These are phyloP conservation scores for Meteorus colon DNA, from an alignment of 2,888 invertebrate genomes.

Conservation along the genomic window DNA sequence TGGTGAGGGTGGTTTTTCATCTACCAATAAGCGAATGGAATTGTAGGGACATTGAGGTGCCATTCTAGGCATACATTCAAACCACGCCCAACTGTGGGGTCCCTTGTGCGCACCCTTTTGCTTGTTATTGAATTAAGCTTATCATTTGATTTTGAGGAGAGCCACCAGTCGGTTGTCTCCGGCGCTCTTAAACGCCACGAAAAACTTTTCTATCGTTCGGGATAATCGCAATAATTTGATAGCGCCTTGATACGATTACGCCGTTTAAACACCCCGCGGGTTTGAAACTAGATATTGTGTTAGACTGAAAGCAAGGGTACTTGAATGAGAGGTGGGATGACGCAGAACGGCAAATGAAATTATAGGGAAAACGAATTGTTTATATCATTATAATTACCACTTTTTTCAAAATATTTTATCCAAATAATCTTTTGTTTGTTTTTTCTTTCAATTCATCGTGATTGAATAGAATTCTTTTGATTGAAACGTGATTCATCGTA, in stretches of 20 bases:
- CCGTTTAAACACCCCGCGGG: conserved; percentile 62
- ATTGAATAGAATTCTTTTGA: not conserved
- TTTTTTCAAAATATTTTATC: not conserved
- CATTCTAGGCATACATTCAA: conserved; percentile 36
- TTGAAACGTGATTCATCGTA: not conserved
- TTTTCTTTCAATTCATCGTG: not conserved
- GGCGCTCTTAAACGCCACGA: conserved; percentile 71
- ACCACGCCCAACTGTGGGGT: conserved; percentile 42
- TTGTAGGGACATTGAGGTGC: conserved; percentile 35
- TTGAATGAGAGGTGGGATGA: conserved; percentile 32
- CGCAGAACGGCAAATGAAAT: conserved; percentile 34
- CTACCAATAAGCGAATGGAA: conserved; percentile 49
- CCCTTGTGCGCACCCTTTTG: conserved; percentile 55
- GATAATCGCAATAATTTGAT: conserved; percentile 73
- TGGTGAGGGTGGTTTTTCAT: conserved; percentile 47
- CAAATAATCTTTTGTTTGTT: not conserved
- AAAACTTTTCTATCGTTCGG: conserved; percentile 69
- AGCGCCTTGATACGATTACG: conserved; percentile 70
- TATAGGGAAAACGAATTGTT: conserved; percentile 15
- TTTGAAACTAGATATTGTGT: conserved; percentile 29
- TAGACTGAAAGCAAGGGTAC: conserved; percentile 45
- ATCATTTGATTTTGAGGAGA: conserved; percentile 74
- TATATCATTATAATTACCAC: not conserved
- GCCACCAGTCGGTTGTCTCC: conserved; percentile 72
- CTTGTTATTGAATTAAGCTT: conserved; percentile 73